phyloP scores from a whole-genome alignment of 2,113 vertebrate genomes.

The Illadopsis cleaveri region DNA sequence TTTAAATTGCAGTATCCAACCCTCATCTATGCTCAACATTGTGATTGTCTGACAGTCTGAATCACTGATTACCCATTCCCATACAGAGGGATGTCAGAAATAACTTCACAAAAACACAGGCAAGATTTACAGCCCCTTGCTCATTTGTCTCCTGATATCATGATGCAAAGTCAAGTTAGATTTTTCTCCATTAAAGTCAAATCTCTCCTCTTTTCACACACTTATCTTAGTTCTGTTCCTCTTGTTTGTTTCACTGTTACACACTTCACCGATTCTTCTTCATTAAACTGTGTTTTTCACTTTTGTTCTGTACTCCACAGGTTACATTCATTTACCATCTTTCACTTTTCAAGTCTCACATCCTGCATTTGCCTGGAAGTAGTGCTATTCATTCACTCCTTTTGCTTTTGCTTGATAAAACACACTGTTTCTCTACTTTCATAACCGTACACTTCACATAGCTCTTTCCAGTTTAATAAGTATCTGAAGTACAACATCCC shows the following conservation, averaged over 20 bases:
- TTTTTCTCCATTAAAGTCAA: neutral
- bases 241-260: neutral
- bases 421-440: neutral
- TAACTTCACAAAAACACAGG: neutral
- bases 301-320: neutral
- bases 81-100: neutral
- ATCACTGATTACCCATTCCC: neutral
- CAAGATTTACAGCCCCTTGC: neutral
- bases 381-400: neutral
- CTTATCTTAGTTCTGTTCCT: neutral
- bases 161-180: neutral
- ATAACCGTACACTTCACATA: neutral
- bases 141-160: neutral
- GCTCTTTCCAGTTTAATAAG: neutral
- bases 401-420: neutral
- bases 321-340: neutral
- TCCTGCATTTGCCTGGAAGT: neutral
- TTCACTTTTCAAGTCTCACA: neutral
- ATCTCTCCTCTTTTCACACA: neutral
- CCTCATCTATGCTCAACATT: neutral
- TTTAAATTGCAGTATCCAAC: neutral
- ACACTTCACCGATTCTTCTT: neutral
- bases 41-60: neutral
- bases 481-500: neutral
- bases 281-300: neutral